Conservation (phyloP, 2,113 vertebrate genomes). For the Hydropotes inermis region DNA sequence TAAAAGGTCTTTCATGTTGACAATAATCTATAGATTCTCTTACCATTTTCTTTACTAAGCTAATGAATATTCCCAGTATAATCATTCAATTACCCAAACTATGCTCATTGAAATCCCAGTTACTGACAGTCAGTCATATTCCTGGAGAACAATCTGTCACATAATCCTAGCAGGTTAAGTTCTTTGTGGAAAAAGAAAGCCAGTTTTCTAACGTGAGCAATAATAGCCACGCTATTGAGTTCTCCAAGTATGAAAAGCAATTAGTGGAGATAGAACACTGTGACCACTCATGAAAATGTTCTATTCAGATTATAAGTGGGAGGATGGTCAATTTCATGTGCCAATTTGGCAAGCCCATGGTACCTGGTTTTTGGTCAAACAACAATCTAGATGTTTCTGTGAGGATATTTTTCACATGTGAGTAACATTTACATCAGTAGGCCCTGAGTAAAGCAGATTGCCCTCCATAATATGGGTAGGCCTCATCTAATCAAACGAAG, state of each 20-base stretch:
- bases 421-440: neutral
- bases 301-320: neutral
- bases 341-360: neutral
- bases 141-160: neutral
- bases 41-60: neutral
- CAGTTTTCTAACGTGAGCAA: neutral
- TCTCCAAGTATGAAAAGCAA: neutral
- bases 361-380: neutral
- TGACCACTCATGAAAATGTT: neutral
- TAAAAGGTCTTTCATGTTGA: neutral
- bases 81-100: neutral
- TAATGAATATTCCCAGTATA: neutral
- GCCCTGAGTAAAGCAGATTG: neutral
- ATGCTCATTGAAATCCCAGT: neutral
- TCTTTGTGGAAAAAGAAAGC: neutral
- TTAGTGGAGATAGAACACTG: neutral
- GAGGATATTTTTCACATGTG: neutral
- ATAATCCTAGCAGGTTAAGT: neutral
- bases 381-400: neutral
- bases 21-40: neutral
- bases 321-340: neutral
- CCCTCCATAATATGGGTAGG: neutral
- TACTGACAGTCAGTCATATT: neutral
- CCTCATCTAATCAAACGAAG: neutral
- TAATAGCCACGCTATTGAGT: neutral